These are phyloP conservation scores for Ophioninae sp. DNA, from an alignment of 2,888 invertebrate genomes.

Conservation along the genomic window DNA sequence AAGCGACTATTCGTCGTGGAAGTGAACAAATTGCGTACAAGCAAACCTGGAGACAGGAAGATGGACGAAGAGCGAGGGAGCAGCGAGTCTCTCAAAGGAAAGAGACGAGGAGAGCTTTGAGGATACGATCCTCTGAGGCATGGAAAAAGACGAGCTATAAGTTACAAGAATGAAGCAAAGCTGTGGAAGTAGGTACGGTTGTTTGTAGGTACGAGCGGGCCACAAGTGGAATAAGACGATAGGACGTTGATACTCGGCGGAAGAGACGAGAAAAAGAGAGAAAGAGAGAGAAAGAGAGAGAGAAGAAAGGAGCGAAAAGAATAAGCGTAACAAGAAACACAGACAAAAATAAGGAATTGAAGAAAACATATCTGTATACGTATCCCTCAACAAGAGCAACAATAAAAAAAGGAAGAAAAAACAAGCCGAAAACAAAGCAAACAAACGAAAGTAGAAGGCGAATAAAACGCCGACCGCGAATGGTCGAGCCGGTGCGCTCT, in stretches of 20 bases:
- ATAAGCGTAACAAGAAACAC: constrained; percentile 21
- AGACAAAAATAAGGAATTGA: constrained; percentile 31
- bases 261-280: constrained; percentile 9
- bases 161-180: constrained; percentile 57
- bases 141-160: constrained; percentile 66
- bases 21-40: constrained; percentile 78
- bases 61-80: constrained; percentile 35
- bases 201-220: background rate
- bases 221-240: constrained; percentile 29
- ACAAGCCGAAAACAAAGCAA: too few relatives aligned
- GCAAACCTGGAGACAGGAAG: constrained; percentile 61
- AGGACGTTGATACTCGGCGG: constrained; percentile 24
- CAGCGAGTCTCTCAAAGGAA: background rate
- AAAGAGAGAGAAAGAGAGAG: background rate
- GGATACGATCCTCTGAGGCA: constrained; percentile 69
- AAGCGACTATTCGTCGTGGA: constrained; percentile 66
- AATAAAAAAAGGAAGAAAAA: constrained; percentile 20
- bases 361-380: constrained; percentile 22
- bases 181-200: constrained; percentile 15
- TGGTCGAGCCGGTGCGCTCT: constrained; percentile 62
- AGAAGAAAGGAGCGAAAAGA: constrained; percentile 62
- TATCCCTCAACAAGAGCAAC: constrained; percentile 1
- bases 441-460: constrained; percentile 14
- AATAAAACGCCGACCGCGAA: constrained; percentile 58
- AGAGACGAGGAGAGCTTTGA: constrained; percentile 11